Base-by-base conservation (phyloP, 2,113 vertebrate genomes). In the Pampusana beccarii region DNA sequence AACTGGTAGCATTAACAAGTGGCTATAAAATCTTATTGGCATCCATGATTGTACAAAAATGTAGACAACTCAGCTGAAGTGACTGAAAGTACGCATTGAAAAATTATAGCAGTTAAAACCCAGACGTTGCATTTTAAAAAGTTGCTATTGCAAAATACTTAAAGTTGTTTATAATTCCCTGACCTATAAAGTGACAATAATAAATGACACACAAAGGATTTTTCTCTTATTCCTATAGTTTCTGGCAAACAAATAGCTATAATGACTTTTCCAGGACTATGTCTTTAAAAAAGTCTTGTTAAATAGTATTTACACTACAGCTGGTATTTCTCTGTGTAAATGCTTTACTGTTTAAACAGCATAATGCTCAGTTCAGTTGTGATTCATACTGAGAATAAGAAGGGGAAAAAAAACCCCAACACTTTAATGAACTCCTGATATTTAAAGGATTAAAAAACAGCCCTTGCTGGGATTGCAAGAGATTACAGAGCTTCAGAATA, bases 111-210 rank as follows among this genome's bases (percentile, higher is more conserved):
- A 81, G 56, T 71, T 84, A 40, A 92, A 96, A 94, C 29, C 3
- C 69, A 92, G 82, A 88, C 74, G 61, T 28, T 42, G 29, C 24
- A 36, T 73, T 93, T 93, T 44, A 64, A 91, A 91, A 93, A 67
- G 28, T 40, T 93, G 66, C 16, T 81, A 81, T 93, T 97, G 93
- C 88, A 97, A 95, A 97, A 92, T 77, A 80, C 73, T 97, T 95
- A 89, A 84, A 95, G 29, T 57, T 94, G 95, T 95, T 96, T 93
- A 92, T 95, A 96, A 96, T 92, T 91, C 88, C 61, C 90, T 93
- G 95, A 95, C 95, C 92, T 95, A 95, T 90, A 91, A 96, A 97
- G 65, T 90, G 92, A 70, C 96, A 95, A 86, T 92, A 95, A 97
- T 78, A 91, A 96, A 96, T 94, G 92, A 82, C 85, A 96, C 36